Percentiles rank a stretch among this genome's conserved stretches.
Conservation (phyloP, 2,888 invertebrate genomes). For the Hypomecis punctinalis region DNA sequence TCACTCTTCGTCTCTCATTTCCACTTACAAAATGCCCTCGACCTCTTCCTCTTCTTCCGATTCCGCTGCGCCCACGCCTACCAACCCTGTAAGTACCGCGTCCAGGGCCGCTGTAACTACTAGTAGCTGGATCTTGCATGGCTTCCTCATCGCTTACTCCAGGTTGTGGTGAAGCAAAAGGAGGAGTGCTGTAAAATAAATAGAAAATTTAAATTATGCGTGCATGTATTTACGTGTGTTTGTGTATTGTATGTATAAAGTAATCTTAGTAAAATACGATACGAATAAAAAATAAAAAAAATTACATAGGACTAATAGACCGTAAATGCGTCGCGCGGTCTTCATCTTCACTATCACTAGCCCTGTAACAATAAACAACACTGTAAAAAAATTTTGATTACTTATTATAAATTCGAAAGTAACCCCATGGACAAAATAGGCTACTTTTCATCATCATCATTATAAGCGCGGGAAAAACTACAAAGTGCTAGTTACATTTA, state of each 20-base stretch:
- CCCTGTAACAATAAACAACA: not conserved
- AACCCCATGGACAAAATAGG: not conserved
- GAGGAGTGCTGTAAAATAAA: constrained; percentile 5
- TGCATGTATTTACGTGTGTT: constrained; percentile 2
- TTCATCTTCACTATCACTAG: constrained; percentile 2
- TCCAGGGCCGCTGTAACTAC: not conserved
- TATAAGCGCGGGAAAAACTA: too few species aligned
- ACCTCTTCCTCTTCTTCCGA: constrained; percentile 4
- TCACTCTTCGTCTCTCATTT: not conserved
- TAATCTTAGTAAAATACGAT: not conserved
- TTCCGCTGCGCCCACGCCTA: not conserved
- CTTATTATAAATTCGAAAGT: constrained; percentile 1
- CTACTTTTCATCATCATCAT: constrained; percentile 2
- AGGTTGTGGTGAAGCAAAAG: not conserved
- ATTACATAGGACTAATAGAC: not conserved
- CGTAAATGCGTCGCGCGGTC: not conserved
- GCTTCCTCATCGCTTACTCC: constrained; percentile 3
- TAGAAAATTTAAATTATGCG: not conserved
- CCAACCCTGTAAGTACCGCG: not conserved
- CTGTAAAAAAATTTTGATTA: not conserved
- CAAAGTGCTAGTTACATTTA: not conserved
- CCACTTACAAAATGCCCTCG: constrained; percentile 2
- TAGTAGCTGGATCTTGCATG: not conserved
- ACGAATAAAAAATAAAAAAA: constrained; percentile 1
- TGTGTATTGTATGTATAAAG: not conserved